Evolutionary conservation across 1,140 invertebrate species (phyloP).

Genomic region (Drosophila bifasciata): DNA sequence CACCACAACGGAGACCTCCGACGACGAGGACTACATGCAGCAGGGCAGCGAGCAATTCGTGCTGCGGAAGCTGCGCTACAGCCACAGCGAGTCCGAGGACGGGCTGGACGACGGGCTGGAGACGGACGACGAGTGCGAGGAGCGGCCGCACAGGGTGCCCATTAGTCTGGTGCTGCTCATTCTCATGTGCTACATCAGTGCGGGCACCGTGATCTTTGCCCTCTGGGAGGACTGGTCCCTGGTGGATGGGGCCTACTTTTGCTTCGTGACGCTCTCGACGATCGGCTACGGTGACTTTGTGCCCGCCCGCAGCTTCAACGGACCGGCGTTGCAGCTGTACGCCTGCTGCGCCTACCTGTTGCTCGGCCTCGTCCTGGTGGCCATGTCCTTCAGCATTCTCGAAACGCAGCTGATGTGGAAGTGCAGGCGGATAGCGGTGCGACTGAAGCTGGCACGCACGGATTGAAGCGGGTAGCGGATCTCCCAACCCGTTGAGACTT

Average conservation of each 20-base stretch:
- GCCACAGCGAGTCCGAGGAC: constrained; percentile 30
- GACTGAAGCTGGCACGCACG: constrained; percentile 79
- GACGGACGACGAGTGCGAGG: constrained; percentile 47
- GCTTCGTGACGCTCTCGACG: constrained; percentile 94
- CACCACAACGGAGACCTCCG: constrained; percentile 70
- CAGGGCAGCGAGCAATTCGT: constrained; percentile 75
- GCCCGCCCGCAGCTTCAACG: constrained; percentile 87
- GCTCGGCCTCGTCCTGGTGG: constrained; percentile 94
- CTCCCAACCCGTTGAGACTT: too few species aligned
- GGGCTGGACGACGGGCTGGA: constrained; percentile 27
- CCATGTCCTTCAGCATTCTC: constrained; percentile 96
- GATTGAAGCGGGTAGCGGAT: too few species aligned
- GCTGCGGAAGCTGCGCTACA: constrained; percentile 61
- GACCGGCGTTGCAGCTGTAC: constrained; percentile 89
- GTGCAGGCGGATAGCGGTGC: constrained; percentile 88
- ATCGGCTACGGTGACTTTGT: constrained; percentile 94
- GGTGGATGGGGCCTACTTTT: constrained; percentile 93
- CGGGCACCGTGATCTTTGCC: constrained; percentile 90
- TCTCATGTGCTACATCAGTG: constrained; percentile 88
- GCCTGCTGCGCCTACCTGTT: constrained; percentile 94
- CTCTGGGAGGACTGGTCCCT: constrained; percentile 91
- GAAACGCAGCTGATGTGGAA: constrained; percentile 94
- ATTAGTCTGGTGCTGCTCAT: constrained; percentile 89
- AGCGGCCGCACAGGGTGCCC: constrained; percentile 86
- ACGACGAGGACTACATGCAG: constrained; percentile 75